These are phyloP conservation scores for Falco columbarius DNA, from an alignment of 2,797 vertebrate species.

Conservation along the genomic window DNA sequence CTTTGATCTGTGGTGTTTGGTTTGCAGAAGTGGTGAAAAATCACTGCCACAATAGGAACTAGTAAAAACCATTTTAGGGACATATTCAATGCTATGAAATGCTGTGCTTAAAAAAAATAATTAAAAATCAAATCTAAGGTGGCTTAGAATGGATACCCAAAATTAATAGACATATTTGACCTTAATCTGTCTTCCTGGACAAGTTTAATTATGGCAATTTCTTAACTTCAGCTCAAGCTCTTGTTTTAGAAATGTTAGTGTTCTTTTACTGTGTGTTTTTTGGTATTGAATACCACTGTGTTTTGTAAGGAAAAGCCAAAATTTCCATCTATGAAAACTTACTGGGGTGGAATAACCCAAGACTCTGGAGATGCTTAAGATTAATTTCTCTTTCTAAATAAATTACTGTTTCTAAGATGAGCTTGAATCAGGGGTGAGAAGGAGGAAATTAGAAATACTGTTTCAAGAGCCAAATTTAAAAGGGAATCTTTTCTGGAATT, in stretches of 20 bases:
- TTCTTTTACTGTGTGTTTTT: not conserved
- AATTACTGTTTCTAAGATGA: not conserved
- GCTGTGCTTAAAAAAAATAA: not conserved
- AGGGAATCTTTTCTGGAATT: not conserved
- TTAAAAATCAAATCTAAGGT: not conserved
- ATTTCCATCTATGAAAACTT: not conserved
- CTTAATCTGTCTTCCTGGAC: conserved; percentile 64
- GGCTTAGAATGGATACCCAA: not conserved
- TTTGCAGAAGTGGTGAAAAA: not conserved
- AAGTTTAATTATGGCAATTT: conserved; percentile 65
- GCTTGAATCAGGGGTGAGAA: not conserved
- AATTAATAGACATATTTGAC: conserved; percentile 64
- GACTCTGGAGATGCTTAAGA: not conserved
- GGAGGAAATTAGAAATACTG: not conserved
- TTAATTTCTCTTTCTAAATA: not conserved
- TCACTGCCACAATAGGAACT: not conserved
- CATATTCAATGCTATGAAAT: not conserved
- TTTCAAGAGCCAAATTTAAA: not conserved
- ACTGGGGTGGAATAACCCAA: not conserved
- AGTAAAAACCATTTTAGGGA: not conserved
- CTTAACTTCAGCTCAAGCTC: not conserved
- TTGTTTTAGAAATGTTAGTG: conserved; percentile 34
- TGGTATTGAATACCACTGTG: not conserved
- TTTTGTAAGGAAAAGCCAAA: not conserved
- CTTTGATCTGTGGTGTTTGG: rapidly evolving